These are phyloP conservation scores for Hirundo rustica DNA, from an alignment of 2,797 vertebrate species.

Conservation along the genomic window DNA sequence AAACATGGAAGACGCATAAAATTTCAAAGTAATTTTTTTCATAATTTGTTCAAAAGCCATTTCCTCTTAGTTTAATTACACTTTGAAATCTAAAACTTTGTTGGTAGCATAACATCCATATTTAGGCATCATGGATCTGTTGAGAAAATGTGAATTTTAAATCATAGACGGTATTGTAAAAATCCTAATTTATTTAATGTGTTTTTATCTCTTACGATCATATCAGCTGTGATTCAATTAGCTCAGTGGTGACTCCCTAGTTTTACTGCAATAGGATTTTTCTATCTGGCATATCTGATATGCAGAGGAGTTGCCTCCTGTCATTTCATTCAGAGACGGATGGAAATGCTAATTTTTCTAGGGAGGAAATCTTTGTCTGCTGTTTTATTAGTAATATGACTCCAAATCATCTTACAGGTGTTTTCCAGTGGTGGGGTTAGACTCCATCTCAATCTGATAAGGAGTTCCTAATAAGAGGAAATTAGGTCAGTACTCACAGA, in stretches of 20 bases:
- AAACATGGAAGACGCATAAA: background rate
- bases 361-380: constrained; percentile 64
- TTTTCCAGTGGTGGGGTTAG: constrained; percentile 57
- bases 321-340: constrained; percentile 41
- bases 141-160: constrained; percentile 61
- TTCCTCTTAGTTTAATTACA: constrained; percentile 28
- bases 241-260: constrained; percentile 54
- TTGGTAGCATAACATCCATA: background rate
- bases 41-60: background rate
- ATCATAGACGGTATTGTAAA: background rate
- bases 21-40: background rate
- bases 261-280: constrained; percentile 54
- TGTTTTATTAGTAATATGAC: constrained; percentile 70
- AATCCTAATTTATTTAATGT: constrained; percentile 73
- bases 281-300: constrained; percentile 56
- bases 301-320: constrained; percentile 33
- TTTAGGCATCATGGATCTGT: constrained; percentile 22
- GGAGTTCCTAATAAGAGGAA: constrained; percentile 63
- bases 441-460: constrained; percentile 77
- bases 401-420: constrained; percentile 76
- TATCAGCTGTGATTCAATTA: constrained; percentile 70
- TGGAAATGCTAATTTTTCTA: constrained; percentile 70
- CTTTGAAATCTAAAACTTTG: constrained; percentile 25
- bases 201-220: constrained; percentile 68
- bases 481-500: constrained; percentile 46